phyloP scores from a whole-genome alignment of 1,140 invertebrate genomes.

The Saccostrea glomerata region DNA sequence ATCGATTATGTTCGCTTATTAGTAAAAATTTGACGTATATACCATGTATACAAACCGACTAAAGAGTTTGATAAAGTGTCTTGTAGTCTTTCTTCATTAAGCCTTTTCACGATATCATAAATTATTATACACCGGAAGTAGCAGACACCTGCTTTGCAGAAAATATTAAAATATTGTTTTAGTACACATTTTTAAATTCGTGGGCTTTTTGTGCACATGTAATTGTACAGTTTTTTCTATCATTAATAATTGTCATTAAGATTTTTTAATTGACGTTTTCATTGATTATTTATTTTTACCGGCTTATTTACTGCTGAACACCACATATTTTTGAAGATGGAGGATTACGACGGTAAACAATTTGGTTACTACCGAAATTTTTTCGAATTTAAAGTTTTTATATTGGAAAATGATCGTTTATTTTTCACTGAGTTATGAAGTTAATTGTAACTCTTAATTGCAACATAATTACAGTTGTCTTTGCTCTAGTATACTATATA shows the following conservation, averaged over 20 bases:
- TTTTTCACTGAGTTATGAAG: background rate
- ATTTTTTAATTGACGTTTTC: too few species aligned
- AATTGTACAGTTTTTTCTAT: too few species aligned
- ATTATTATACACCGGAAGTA: constrained; percentile 48
- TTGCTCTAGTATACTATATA: too few species aligned
- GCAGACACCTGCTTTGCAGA: constrained; percentile 40
- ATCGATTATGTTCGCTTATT: too few species aligned
- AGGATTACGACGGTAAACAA: constrained; percentile 63
- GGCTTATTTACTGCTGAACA: constrained; percentile 45
- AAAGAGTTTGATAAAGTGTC: background rate
- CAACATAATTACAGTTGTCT: too few species aligned
- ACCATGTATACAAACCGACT: background rate
- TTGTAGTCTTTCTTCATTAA: background rate
- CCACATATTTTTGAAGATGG: constrained; percentile 57
- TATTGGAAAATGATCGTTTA: background rate
- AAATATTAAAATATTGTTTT: background rate
- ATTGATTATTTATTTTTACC: background rate
- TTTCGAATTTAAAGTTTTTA: background rate
- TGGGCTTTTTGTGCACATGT: too few species aligned
- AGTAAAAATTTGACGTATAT: too few species aligned
- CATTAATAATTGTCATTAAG: too few species aligned
- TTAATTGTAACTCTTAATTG: too few species aligned
- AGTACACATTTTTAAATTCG: background rate
- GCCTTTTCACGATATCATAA: background rate
- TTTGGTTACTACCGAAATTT: constrained; percentile 46